Evolutionary conservation across 53 echinoderm and acorn worm genomes (phyloP).

Genomic region (Paracentrotus lividus): DNA sequence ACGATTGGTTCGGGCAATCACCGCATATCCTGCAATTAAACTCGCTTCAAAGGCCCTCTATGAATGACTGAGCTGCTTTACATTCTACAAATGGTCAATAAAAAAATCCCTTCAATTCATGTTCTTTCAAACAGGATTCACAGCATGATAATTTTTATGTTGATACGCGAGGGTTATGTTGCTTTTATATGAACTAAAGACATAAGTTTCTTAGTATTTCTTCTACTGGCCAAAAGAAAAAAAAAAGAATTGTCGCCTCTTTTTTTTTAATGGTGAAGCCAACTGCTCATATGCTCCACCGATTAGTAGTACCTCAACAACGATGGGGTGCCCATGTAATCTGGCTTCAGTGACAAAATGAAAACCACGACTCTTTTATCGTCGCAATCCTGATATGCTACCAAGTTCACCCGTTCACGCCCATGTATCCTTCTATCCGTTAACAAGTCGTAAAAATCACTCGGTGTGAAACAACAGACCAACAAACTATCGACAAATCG

Average conservation of each 20-base stretch:
- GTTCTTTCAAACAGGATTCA: neutral
- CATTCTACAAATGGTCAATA: constrained; percentile 14
- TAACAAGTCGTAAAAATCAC: constrained; percentile 53
- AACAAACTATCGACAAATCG: neutral
- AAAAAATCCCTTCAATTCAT: neutral
- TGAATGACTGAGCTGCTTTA: constrained; percentile 47
- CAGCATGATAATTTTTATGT: neutral
- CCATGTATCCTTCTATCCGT: constrained; percentile 5
- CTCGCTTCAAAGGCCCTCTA: constrained; percentile 19
- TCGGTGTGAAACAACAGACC: constrained; percentile 18
- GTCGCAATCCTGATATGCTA: too few relatives aligned
- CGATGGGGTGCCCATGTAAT: neutral
- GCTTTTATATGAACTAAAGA: neutral
- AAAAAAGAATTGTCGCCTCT: constrained; percentile 17
- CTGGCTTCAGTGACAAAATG: neutral
- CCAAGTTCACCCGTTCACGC: constrained; percentile 36
- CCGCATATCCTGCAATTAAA: constrained; percentile 51
- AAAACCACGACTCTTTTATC: constrained; percentile 2
- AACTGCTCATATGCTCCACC: constrained; percentile 18
- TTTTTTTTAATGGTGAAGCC: constrained; percentile 11
- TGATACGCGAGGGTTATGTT: constrained; percentile 12
- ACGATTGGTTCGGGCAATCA: constrained; percentile 54
- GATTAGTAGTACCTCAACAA: neutral
- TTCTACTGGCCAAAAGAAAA: neutral
- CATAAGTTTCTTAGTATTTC: too few relatives aligned